Evolutionary conservation across 1,140 invertebrate genomes (phyloP).

Genomic region (Octopus bimaculoides): DNA sequence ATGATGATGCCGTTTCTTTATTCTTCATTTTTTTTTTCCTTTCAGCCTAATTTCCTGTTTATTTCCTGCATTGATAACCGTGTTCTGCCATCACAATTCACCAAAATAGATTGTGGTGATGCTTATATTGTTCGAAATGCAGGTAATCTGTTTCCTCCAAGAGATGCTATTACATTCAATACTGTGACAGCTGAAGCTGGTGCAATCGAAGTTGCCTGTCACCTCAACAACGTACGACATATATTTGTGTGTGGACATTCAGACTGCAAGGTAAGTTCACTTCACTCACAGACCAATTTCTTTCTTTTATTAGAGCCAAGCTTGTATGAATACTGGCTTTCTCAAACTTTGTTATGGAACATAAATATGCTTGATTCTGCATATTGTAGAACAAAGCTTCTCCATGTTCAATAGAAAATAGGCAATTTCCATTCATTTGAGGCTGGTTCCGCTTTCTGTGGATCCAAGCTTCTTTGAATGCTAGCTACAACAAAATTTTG

Average conservation of each 20-base stretch:
- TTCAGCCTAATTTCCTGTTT: constrained; percentile 90
- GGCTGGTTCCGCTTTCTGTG: no score
- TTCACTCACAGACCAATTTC: background rate
- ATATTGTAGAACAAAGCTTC: no score
- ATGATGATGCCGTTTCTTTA: no score
- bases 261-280: constrained; percentile 77
- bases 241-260: constrained; percentile 96
- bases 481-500: no score
- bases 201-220: constrained; percentile 87
- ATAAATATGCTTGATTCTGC: no score
- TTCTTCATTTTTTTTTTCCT: constrained; percentile 38
- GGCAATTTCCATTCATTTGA: no score
- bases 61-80: constrained; percentile 97
- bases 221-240: constrained; percentile 88
- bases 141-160: constrained; percentile 61
- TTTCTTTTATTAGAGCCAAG: background rate
- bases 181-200: constrained; percentile 81
- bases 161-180: constrained; percentile 39
- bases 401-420: no score
- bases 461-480: no score
- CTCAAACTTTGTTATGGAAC: no score
- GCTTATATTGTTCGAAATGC: constrained; percentile 97
- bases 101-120: constrained; percentile 91
- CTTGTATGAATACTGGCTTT: background rate
- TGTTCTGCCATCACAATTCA: constrained; percentile 93